Evolutionary conservation across 2,888 invertebrate genomes (phyloP).

Genomic region (Poecilus cupreus): DNA sequence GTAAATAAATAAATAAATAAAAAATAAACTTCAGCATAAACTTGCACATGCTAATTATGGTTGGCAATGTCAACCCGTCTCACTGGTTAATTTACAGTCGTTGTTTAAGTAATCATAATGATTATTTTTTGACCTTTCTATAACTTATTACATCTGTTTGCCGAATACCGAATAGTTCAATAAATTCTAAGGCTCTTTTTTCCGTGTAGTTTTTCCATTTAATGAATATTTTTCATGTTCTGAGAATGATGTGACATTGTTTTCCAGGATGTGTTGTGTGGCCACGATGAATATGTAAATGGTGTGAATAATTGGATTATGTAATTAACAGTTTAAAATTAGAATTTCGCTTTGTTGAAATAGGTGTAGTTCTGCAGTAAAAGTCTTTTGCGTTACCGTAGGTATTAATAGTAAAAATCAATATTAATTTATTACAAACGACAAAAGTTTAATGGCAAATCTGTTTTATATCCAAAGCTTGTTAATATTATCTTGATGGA

Average conservation of each 20-base stretch:
- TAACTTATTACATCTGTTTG: too few relatives aligned
- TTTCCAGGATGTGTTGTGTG: background rate
- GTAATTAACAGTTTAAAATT: constrained; percentile 20
- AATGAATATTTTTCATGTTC: too few relatives aligned
- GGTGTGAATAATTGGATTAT: constrained; percentile 18
- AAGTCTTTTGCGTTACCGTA: background rate
- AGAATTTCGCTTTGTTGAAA: background rate
- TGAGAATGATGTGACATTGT: background rate
- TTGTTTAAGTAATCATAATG: too few relatives aligned
- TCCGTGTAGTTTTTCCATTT: too few relatives aligned
- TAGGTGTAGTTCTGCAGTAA: constrained; percentile 5
- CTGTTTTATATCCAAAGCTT: constrained; percentile 41
- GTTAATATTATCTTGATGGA: constrained; percentile 43
- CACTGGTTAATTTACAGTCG: too few relatives aligned
- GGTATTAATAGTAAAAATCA: constrained; percentile 33
- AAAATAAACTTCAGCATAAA: too few relatives aligned
- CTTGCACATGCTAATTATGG: too few relatives aligned
- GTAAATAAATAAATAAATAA: too few relatives aligned
- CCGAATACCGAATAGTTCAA: too few relatives aligned
- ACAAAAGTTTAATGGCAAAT: constrained; percentile 37
- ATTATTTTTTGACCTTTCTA: too few relatives aligned
- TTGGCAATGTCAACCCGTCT: too few relatives aligned
- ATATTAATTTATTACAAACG: constrained; percentile 42
- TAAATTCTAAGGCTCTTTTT: too few relatives aligned
- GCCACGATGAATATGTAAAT: background rate